Percentiles rank a stretch among this genome's conserved stretches.
These are phyloP conservation scores for Clarias fuscus DNA, from an alignment of 2,797 vertebrate species.

Conservation along the genomic window DNA sequence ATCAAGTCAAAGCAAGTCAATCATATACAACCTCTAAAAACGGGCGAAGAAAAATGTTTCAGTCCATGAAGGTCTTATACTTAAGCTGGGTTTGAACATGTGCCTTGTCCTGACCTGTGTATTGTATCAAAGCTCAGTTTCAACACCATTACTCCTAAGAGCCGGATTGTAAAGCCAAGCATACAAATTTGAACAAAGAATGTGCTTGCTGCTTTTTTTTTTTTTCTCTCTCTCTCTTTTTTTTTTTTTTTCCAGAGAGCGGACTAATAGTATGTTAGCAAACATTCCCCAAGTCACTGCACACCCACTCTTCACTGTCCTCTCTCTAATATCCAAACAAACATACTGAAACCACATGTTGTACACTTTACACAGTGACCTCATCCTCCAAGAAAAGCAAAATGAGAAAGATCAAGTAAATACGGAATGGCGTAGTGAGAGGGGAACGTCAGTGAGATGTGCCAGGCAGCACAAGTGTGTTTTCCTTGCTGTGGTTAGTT, in stretches of 20 bases:
- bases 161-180: slow-evolving; percentile 19
- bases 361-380: slow-evolving; percentile 57
- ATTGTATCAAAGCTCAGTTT: slow-evolving; percentile 35
- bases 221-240: too few species aligned
- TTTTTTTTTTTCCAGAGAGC: slow-evolving; percentile 37
- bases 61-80: not conserved
- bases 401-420: slow-evolving; percentile 37
- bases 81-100: not conserved
- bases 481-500: slow-evolving; percentile 55
- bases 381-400: slow-evolving; percentile 49
- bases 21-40: not conserved
- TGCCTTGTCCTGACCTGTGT: slow-evolving; percentile 29
- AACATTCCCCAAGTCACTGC: slow-evolving; percentile 30
- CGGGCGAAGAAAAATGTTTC: not conserved
- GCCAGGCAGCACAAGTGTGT: slow-evolving; percentile 50
- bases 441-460: slow-evolving; percentile 28
- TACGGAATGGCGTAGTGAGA: slow-evolving; percentile 22
- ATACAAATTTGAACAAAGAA: slow-evolving; percentile 43
- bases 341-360: slow-evolving; percentile 60
- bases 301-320: slow-evolving; percentile 26
- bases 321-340: slow-evolving; percentile 53
- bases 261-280: slow-evolving; percentile 48
- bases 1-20: not conserved
- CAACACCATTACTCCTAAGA: slow-evolving; percentile 35
- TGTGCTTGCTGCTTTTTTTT: slow-evolving; percentile 17